These are phyloP conservation scores for Spermophilus dauricus DNA, from an alignment of 2,113 vertebrate species.

Conservation along the genomic window DNA sequence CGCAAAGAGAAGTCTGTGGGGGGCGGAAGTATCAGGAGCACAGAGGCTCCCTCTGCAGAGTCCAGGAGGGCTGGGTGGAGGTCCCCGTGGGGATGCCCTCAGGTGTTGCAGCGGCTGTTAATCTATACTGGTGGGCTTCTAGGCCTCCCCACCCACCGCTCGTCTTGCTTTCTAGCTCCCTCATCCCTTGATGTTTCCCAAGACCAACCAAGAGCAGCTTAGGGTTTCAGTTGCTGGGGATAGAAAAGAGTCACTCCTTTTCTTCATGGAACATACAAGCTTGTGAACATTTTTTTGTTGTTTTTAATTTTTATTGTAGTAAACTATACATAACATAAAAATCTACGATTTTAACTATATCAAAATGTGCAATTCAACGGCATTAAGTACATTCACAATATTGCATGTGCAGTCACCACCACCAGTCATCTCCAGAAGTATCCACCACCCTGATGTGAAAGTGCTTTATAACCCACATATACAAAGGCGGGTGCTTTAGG, in stretches of 20 bases:
- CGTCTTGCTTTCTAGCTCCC: not conserved
- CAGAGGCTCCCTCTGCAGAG: not conserved
- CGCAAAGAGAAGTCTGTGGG: not conserved
- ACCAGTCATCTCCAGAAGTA: not conserved
- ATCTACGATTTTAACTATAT: not conserved
- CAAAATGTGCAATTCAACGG: not conserved
- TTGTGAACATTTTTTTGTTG: not conserved
- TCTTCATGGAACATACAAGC: not conserved
- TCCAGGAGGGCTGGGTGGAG: not conserved
- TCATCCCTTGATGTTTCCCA: not conserved
- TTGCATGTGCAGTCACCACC: too few relatives aligned
- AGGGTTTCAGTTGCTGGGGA: not conserved
- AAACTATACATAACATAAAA: not conserved
- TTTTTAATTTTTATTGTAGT: not conserved
- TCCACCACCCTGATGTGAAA: not conserved
- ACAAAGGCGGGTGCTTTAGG: not conserved
- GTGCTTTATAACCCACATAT: not conserved
- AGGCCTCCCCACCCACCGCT: not conserved
- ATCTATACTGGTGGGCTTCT: not conserved
- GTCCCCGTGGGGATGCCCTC: not conserved
- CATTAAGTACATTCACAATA: not conserved
- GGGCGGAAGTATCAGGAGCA: not conserved
- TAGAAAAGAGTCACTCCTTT: not conserved
- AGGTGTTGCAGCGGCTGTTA: not conserved
- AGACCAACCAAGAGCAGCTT: not conserved